Base-by-base conservation (phyloP, 2,888 invertebrate species). In the Nomada ferruginata region DNA sequence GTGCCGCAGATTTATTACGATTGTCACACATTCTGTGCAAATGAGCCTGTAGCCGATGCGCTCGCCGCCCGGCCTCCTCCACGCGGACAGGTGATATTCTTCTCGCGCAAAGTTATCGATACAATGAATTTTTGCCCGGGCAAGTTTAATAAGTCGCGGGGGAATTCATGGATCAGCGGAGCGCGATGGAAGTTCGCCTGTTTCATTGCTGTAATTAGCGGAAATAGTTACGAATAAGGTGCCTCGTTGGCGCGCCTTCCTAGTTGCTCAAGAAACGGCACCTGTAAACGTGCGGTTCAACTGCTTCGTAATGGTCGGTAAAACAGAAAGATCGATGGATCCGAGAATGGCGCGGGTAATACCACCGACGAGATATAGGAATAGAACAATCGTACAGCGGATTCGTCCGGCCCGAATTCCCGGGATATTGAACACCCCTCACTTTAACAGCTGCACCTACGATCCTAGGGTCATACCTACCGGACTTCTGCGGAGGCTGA, bases 1-100 rank as follows among this genome's bases (percentile, higher is more conserved):
- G 77, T 52, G n/a, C 36, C 59, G 20, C 50, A 53, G 79, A 87
- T 87, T 87, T 86, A 87, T 87, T 82, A 82, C 83, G 69, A 86
- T 84, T 77, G 87, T 87, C 83, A 70, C 82, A 76, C 86, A 86
- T 87, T 87, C 83, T 85, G 87, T 87, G 87, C 86, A 87, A 87
- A 87, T 87, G 82, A 86, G 86, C 83, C 66, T 76, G 82, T 85
- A 76, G 15, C 64, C 66, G 71, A 76, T 72, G 64, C 68, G 68
- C 47, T 60, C 42, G 15, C 44, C 13, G 2, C 36, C 36, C 0
- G 5, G 36, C 36, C 36, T 36, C 7, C 36, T 36, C 36, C 36
- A 36, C 36, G 36, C 15, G 23, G 20, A 20, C 50, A 36, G 23
- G 66, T 7, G 15, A 75, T 15, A 52, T 47, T 20, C 65, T 47